These are phyloP conservation scores for Cryptocephalus primarius DNA, from an alignment of 2,888 invertebrate species.

Conservation along the genomic window DNA sequence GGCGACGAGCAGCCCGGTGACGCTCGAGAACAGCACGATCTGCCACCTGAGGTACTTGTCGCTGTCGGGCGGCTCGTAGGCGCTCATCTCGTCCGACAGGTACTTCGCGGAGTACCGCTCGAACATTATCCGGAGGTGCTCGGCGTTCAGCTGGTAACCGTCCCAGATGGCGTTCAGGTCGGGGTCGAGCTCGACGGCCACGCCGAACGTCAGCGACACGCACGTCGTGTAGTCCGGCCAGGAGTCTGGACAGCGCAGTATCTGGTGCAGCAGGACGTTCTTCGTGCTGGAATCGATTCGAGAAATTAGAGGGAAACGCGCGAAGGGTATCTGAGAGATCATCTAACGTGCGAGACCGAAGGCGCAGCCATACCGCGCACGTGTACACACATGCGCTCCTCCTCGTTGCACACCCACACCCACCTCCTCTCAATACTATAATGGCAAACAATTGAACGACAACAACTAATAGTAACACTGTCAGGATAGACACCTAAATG, in stretches of 20 bases:
- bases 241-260: constrained; percentile 8
- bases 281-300: constrained; percentile 10
- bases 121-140: constrained; percentile 16
- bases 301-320: not conserved
- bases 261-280: constrained; percentile 11
- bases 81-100: constrained; percentile 4
- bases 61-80: constrained; percentile 9
- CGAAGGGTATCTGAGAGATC: not conserved
- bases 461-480: too few species aligned
- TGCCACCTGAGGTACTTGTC: constrained; percentile 6
- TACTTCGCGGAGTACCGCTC: constrained; percentile 10
- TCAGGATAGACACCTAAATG: too few species aligned
- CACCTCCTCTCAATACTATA: not conserved
- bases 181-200: constrained; percentile 12
- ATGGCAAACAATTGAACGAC: not conserved
- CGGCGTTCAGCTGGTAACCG: constrained; percentile 16
- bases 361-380: too few species aligned
- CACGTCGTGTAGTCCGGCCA: constrained; percentile 15
- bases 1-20: not conserved
- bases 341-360: too few species aligned
- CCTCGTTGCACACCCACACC: too few species aligned
- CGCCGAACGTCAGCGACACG: constrained; percentile 11
- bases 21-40: constrained; percentile 6
- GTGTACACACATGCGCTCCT: too few species aligned
- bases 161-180: constrained; percentile 8